Base-by-base conservation (phyloP, 2,888 invertebrate genomes). In the Cremastobaeus sp. region DNA sequence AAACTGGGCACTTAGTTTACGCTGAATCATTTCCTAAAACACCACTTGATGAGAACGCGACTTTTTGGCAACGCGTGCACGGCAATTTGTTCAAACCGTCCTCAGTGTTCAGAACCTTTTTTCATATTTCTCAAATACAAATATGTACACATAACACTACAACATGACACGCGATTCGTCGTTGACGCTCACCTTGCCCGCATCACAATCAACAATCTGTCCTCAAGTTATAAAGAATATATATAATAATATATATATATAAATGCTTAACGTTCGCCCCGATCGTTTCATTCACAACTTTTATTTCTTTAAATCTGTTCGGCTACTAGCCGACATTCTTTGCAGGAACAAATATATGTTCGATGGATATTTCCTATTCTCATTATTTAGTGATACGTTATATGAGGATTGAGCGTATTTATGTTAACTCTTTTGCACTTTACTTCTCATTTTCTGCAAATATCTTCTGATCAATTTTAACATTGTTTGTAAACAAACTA, bases 201-300 rank as follows among this genome's bases (percentile, higher is more conserved):
- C 64, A 45, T 60, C 43, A 60, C 34, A 54, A 70, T 60, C 50
- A 70, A 65, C 65, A 59, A 59, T 60, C 60, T 66, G 48, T 43
- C 71, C 41, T 66, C 57, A 21, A 55, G 47, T 66, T 70, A 70
- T 75, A 75, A 66, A 66, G 66, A 70, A 65, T 70, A 74, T 74
- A 74, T 73, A 70, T 69, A 69, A 52, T 52, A n/a, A 59, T 48
- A 73, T 73, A 68, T 74, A 73, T 73, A 73, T 73, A 57, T 59
- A 50, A 65, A 74, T 70, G 70, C 54, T 41, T 70, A 74, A 69
- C 69, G 65, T 74, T 59, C 39, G 45, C 54, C 25, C 32, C 39
- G 32, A 48, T 74, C 48, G 25, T 52, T 50, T 57, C 18, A 18
- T 55, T n/a, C n/a, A n/a, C n/a, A n/a, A n/a, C n/a, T n/a, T n/a